Evolutionary conservation across 2,888 invertebrate genomes (phyloP).

Genomic region (Platycheirus albimanus): DNA sequence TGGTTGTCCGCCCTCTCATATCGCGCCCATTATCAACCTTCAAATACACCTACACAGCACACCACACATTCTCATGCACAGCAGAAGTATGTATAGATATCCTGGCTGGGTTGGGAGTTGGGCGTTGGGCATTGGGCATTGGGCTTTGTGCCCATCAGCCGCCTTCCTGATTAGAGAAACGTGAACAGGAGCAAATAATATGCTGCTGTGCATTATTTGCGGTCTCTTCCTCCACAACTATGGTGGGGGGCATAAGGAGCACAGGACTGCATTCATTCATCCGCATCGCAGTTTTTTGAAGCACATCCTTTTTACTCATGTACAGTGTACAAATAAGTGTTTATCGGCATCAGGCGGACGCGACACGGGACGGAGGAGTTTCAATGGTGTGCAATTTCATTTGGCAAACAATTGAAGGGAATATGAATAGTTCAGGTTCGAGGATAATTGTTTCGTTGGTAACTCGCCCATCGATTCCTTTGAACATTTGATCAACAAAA

Average conservation of each 20-base stretch:
- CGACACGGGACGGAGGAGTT: too few relatives aligned
- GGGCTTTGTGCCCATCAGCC: too few relatives aligned
- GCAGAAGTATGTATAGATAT: slow-evolving; percentile 3
- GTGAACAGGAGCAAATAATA: slow-evolving; percentile 70
- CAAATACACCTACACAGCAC: slow-evolving; percentile 8
- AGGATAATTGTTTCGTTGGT: slow-evolving; percentile 58
- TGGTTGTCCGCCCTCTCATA: too few relatives aligned
- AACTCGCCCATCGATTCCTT: slow-evolving; percentile 47
- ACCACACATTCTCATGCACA: neutral
- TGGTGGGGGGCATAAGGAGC: neutral
- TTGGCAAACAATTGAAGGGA: slow-evolving; percentile 63
- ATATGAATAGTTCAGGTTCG: slow-evolving; percentile 55
- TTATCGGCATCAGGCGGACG: too few relatives aligned
- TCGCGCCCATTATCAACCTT: slow-evolving; percentile 19
- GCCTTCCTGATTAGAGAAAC: slow-evolving; percentile 68
- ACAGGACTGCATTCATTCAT: slow-evolving; percentile 17
- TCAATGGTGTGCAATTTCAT: slow-evolving; percentile 48
- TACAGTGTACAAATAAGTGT: too few relatives aligned
- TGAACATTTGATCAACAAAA: slow-evolving; percentile 40
- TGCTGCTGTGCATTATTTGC: slow-evolving; percentile 62
- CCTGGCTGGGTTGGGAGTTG: neutral
- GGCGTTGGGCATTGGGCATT: too few relatives aligned
- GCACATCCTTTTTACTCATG: neutral
- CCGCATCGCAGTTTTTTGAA: neutral
- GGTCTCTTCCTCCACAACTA: slow-evolving; percentile 16